Base-by-base conservation (phyloP, 2,113 vertebrate genomes). In the Etheostoma cragini region DNA sequence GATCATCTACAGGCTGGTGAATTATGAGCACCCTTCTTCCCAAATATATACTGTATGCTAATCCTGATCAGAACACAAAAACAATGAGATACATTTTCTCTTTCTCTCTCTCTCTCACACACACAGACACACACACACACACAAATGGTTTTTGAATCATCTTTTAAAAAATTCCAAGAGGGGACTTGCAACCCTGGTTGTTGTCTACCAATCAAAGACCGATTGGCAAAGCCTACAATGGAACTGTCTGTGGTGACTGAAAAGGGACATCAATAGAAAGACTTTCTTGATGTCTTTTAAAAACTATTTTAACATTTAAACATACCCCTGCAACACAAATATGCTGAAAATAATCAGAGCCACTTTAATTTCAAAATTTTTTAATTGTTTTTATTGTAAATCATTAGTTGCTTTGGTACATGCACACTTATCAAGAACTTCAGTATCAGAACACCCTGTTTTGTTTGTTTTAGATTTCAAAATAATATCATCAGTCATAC, bases 21-120 rank as follows among this genome's bases (percentile, higher is more conserved):
- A 76, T 82, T 78, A 87, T 62, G 45, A 57, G 57, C 30, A 46
- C 50, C 19, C 64, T 62, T 60, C 17, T 19, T 61, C 15, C 42
- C 50, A 76, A 70, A 80, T 73, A 76, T 66, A 47, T 62, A 60
- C 60, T 33, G 45, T 42, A 21, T 68, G 54, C 70, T 85, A 70
- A 78, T 85, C 54, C 63, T 64, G 60, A 80, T 84, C 72, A 72
- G 45, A 80, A 56, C 52, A 80, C 50, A 81, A 70, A 72, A 77
- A 72, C 67, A 82, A 73, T 62, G 49, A 76, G 67, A 68, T 81
- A 71, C 57, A 69, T 53, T 81, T 82, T 75, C 80, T 85, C 58
- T 66, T 16, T 11, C 52, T 35, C 45, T 16, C 38, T 38, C 22
- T 45, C 70, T 42, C 52, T 33, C n/a, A 52, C 63, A 38, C 67